Conservation (phyloP, 2,113 vertebrate species). For the Psophia crepitans region DNA sequence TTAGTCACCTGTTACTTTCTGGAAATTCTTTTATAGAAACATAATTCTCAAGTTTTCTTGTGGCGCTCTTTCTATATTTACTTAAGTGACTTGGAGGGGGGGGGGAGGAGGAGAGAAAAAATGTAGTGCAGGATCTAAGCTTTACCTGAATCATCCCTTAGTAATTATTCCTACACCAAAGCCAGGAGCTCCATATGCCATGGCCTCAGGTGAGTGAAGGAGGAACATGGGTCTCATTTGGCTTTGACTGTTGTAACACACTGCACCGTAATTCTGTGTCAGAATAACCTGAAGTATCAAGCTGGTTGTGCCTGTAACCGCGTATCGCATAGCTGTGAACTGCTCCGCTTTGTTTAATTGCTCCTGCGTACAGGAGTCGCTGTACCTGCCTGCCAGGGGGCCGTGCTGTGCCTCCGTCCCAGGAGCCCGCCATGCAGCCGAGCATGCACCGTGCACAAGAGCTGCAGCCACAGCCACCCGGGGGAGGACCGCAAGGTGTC, state of each 20-base stretch:
- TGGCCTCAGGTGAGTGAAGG: neutral
- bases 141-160: neutral
- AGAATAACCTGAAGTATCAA: neutral
- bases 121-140: neutral
- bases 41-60: neutral
- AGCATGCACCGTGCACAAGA: fast-evolving
- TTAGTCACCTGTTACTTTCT: conserved; percentile 26
- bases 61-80: conserved; percentile 5
- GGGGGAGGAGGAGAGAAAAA: neutral
- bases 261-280: neutral
- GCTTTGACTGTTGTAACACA: neutral
- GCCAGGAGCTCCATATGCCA: neutral
- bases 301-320: neutral
- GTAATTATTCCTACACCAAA: neutral
- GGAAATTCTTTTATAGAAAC: neutral
- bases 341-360: neutral
- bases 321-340: neutral
- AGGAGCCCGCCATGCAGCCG: neutral
- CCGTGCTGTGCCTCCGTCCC: neutral
- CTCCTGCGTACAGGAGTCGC: neutral
- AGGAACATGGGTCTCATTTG: neutral
- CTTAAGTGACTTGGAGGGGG: neutral
- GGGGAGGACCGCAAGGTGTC: neutral
- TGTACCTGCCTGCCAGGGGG: no score
- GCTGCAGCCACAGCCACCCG: neutral